Percentiles rank a stretch among this genome's conserved stretches.
These are phyloP conservation scores for Mastigias papua DNA, from an alignment of 30 jellyfish, hydroid and myxozoan genomes.

Conservation along the genomic window DNA sequence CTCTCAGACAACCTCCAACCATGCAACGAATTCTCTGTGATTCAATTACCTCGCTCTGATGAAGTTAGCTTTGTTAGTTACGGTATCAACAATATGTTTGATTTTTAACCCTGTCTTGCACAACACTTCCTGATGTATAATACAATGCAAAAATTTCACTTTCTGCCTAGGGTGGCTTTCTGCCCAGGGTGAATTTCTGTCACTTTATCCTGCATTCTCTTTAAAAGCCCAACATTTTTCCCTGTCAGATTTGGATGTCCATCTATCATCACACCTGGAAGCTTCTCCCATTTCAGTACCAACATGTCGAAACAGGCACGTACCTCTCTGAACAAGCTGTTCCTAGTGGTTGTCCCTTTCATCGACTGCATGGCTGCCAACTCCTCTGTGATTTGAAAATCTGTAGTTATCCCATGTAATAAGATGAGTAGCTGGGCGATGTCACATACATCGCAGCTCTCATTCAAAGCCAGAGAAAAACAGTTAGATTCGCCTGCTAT, in stretches of 20 bases:
- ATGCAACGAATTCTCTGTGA: constrained; percentile 37
- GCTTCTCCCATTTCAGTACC: constrained; percentile 30
- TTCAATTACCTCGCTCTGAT: constrained; percentile 3
- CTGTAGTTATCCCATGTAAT: constrained; percentile 19
- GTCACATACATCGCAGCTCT: constrained; percentile 24
- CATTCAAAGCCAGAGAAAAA: constrained; percentile 36
- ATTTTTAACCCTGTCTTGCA: not conserved
- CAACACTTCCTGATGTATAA: constrained; percentile 31
- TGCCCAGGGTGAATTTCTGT: not conserved
- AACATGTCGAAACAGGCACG: constrained; percentile 15
- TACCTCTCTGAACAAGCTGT: constrained; percentile 33
- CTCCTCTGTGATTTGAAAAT: constrained; percentile 21
- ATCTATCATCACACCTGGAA: constrained; percentile 15
- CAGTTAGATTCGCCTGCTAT: not conserved
- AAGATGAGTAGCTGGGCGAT: constrained; percentile 36
- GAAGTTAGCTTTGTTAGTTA: constrained; percentile 8
- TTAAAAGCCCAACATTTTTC: constrained; percentile 3
- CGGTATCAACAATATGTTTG: not conserved
- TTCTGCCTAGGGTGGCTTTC: not conserved
- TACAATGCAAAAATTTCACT: constrained; percentile 9
- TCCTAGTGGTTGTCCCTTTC: constrained; percentile 48
- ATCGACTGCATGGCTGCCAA: constrained; percentile 43
- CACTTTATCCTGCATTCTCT: constrained; percentile 2
- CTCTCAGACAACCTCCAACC: too few relatives aligned
- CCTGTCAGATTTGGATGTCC: constrained; percentile 37